phyloP scores from a whole-genome alignment of 2,888 invertebrate genomes.

The Dynastes maya region DNA sequence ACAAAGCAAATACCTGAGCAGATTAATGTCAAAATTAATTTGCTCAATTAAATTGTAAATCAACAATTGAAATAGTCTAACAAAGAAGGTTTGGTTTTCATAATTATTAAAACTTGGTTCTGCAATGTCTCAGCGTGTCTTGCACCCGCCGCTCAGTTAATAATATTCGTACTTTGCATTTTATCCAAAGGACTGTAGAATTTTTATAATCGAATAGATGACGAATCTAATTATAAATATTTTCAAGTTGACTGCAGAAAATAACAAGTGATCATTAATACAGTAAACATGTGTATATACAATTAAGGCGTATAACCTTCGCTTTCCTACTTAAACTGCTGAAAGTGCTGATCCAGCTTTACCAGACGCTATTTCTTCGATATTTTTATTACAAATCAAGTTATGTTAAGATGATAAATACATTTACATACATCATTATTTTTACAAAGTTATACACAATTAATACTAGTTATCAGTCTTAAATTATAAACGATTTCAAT shows the following conservation, averaged over 20 bases:
- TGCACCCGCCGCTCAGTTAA: neutral
- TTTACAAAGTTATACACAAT: conserved; percentile 50
- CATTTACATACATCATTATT: conserved; percentile 6
- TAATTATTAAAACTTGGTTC: neutral
- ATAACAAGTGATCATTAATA: conserved; percentile 1
- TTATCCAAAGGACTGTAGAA: neutral
- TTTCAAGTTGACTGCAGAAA: neutral
- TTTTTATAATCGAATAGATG: neutral
- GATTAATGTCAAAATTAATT: neutral
- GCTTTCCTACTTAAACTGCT: conserved; percentile 9
- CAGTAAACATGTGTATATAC: conserved; percentile 4
- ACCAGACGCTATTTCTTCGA: conserved; percentile 9
- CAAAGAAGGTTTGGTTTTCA: neutral
- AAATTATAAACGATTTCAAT: conserved; percentile 55
- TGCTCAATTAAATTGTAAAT: neutral
- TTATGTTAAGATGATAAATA: conserved; percentile 9
- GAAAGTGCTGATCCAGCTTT: conserved; percentile 20
- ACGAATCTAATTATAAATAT: neutral
- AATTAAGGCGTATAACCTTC: neutral
- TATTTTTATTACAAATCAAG: conserved; percentile 10
- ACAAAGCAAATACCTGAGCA: no score
- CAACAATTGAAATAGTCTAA: neutral
- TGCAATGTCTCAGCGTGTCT: neutral
- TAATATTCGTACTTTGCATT: conserved; percentile 10
- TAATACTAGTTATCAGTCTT: conserved; percentile 58